Base-by-base conservation (phyloP, 2,797 vertebrate species). In the Eulemur rubriventer region DNA sequence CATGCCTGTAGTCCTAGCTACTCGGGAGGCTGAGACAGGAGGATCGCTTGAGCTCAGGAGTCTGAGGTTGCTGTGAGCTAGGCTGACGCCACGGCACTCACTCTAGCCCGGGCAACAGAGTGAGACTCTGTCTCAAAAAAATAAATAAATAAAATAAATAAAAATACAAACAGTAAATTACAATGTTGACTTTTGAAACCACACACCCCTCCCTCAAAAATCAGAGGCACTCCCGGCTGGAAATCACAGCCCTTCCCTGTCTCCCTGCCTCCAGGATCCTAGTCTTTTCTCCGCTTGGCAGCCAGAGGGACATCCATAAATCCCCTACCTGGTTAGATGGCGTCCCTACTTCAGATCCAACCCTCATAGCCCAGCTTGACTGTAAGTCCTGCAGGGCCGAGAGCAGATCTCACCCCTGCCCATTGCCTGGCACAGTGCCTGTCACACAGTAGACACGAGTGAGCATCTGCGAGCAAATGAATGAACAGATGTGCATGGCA, bases 101-200 rank as follows among this genome's bases (percentile, higher is more conserved):
- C 28, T 61, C 59, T 2, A 61, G 28, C 28, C 59, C 6, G 28
- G 59, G 28, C 2, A 13, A 61, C 26, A 61, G 28, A 30, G 28
- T 6, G 28, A 33, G 59, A 61, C 13, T 2, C 13, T 30, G 1
- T 33, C 28, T 30, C 28, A 30, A 65, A 65, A 67, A n/a, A n/a
- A n/a, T n/a, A n/a, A n/a, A n/a, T n/a, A n/a, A n/a, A n/a, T n/a
- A n/a, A n/a, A n/a, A n/a, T n/a, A n/a, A n/a, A n/a, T n/a, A n/a
- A 30, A 65, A 65, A 67, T 59, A 82, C 61, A 75, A 46, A 96
- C 41, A 83, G 8, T 28, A 83, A 50, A 85, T 83, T 59, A 6
- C 22, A 50, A 73, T 33, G 50, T 8, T 72, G 81, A 81, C 57
- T 95, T 93, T 94, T 57, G 82, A 83, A 87, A 55, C 52, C 59